Conservation (phyloP, 2,888 invertebrate genomes). For the Halocaridina rubra region DNA sequence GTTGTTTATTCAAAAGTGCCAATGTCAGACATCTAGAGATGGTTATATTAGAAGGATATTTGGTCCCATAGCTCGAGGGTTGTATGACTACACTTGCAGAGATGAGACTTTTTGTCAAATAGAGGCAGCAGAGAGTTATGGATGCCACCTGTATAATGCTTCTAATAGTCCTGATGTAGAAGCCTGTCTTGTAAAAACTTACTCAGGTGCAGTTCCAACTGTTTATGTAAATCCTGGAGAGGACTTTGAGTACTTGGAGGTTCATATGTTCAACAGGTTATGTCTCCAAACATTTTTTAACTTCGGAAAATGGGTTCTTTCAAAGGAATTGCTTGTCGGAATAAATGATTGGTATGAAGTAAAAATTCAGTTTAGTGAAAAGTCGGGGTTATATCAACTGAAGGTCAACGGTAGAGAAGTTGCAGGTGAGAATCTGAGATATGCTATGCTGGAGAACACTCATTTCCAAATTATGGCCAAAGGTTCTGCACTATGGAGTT, state of each 20-base stretch:
- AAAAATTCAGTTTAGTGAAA: neutral
- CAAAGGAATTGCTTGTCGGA: neutral
- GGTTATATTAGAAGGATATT: too few relatives aligned
- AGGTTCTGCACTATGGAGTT: neutral
- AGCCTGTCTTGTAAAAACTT: neutral
- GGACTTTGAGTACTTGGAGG: neutral
- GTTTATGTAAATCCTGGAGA: neutral
- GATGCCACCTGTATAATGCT: neutral
- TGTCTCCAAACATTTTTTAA: neutral
- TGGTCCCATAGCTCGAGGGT: too few relatives aligned
- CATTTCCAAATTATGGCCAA: neutral
- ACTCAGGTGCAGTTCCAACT: neutral
- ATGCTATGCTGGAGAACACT: neutral
- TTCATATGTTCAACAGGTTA: neutral
- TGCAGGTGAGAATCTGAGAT: neutral
- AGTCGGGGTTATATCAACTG: neutral
- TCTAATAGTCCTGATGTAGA: neutral
- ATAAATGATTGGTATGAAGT: neutral
- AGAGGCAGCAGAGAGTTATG: neutral
- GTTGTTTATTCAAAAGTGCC: too few relatives aligned
- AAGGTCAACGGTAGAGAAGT: neutral
- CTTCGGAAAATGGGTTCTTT: neutral
- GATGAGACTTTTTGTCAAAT: neutral
- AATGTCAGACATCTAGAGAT: too few relatives aligned
- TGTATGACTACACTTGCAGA: neutral